Evolutionary conservation across 2,797 vertebrate genomes (phyloP).

Genomic region (Sebastiscus albofasciatus): DNA sequence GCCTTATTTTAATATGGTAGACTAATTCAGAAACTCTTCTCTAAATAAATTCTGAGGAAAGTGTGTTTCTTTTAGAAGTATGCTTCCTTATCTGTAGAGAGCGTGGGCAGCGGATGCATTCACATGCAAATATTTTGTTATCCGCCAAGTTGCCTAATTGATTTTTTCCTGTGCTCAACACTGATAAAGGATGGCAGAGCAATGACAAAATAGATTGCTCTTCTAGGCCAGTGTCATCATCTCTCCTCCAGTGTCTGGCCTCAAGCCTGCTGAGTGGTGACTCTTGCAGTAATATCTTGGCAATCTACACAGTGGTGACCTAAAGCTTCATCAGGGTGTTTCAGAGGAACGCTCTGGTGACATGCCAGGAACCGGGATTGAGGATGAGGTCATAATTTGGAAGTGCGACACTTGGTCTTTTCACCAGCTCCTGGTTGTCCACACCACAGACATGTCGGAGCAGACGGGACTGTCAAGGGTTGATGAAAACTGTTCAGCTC

Average conservation of each 20-base stretch:
- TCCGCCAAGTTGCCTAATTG: not conserved
- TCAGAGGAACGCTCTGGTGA: conserved; percentile 6
- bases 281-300: conserved; percentile 19
- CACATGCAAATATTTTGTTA: conserved; percentile 14
- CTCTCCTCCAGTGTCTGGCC: not conserved
- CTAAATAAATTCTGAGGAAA: not conserved
- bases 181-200: not conserved
- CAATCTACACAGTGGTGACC: not conserved
- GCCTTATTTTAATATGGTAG: not conserved
- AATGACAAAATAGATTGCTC: not conserved
- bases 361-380: not conserved
- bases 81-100: not conserved
- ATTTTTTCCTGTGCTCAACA: not conserved
- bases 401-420: not conserved
- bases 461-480: not conserved
- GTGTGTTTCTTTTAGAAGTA: not conserved
- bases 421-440: conserved; percentile 7
- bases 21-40: conserved; percentile 1
- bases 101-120: not conserved
- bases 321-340: conserved; percentile 22
- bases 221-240: not conserved
- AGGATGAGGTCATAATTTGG: conserved; percentile 34
- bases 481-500: conserved; percentile 16
- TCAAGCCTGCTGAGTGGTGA: not conserved
- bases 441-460: conserved; percentile 6